phyloP scores from a whole-genome alignment of 1,140 invertebrate genomes.

The Psix sp. region DNA sequence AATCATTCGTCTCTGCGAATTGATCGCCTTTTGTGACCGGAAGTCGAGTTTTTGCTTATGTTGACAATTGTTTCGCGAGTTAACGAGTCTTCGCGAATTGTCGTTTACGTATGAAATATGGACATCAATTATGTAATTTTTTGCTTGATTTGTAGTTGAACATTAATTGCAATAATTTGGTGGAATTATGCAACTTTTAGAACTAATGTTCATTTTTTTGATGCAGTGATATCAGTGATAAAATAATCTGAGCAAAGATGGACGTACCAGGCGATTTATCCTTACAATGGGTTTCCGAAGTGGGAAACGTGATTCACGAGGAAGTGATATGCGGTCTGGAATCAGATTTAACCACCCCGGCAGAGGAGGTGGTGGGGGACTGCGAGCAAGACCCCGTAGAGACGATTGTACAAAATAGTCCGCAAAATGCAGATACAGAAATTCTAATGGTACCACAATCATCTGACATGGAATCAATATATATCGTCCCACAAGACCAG shows the following conservation, averaged over 20 bases:
- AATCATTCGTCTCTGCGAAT: too few species aligned
- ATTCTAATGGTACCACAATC: constrained; percentile 72
- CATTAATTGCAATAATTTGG: constrained; percentile 4
- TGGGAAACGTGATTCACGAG: constrained; percentile 79
- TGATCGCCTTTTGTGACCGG: too few species aligned
- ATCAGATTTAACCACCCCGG: constrained; percentile 67
- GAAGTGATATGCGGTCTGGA: constrained; percentile 82
- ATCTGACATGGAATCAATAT: constrained; percentile 74
- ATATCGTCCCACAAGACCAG: constrained; percentile 74
- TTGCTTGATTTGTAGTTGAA: not conserved
- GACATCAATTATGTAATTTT: too few species aligned
- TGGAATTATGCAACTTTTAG: not conserved
- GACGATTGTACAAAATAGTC: constrained; percentile 64
- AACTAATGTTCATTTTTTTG: constrained; percentile 4
- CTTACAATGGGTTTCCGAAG: constrained; percentile 78
- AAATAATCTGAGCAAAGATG: constrained; percentile 66
- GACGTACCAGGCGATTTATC: constrained; percentile 74
- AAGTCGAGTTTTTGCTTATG: too few species aligned
- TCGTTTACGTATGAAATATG: too few species aligned
- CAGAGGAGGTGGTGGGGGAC: constrained; percentile 73
- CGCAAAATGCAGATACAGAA: constrained; percentile 61
- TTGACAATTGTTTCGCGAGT: not conserved
- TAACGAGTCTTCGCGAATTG: not conserved
- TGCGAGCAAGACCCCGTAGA: constrained; percentile 76
- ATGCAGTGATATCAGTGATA: constrained; percentile 67